phyloP scores from a whole-genome alignment of 2,797 vertebrate species.

The Amblyopsis hoosieri region DNA sequence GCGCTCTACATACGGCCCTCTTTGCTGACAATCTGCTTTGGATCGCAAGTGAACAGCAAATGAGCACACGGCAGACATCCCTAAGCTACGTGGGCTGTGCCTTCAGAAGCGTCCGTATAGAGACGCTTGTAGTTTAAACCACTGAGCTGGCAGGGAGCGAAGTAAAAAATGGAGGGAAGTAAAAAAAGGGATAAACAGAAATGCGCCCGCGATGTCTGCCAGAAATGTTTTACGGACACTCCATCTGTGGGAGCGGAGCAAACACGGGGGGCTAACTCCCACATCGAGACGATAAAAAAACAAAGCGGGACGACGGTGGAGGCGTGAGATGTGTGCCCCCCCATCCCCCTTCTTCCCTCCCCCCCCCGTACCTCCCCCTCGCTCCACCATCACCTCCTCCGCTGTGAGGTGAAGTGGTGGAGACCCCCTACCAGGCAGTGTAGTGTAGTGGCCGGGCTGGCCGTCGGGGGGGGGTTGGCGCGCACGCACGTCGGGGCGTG shows the following conservation, averaged over 20 bases:
- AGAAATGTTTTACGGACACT: slow-evolving; percentile 58
- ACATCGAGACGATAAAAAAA: slow-evolving; percentile 41
- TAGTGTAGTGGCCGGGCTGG: slow-evolving; percentile 56
- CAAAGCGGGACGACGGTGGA: slow-evolving; percentile 44
- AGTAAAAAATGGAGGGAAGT: slow-evolving; percentile 11
- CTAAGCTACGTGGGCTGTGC: slow-evolving; percentile 48
- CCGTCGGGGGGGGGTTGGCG: slow-evolving; percentile 48
- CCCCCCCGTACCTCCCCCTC: slow-evolving; percentile 3
- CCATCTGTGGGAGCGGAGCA: slow-evolving; percentile 43
- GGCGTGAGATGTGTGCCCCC: slow-evolving; percentile 21
- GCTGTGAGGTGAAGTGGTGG: slow-evolving; percentile 57
- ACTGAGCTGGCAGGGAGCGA: slow-evolving; percentile 21
- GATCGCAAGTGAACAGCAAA: slow-evolving; percentile 39
- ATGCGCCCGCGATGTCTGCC: slow-evolving; percentile 29
- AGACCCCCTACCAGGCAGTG: too few species aligned
- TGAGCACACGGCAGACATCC: slow-evolving; percentile 42
- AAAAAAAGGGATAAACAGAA: slow-evolving; percentile 1
- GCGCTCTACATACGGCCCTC: slow-evolving; percentile 25
- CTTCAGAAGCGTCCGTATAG: slow-evolving; percentile 57
- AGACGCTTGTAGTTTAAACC: slow-evolving; percentile 43
- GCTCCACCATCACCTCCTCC: slow-evolving; percentile 48
- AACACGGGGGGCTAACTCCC: slow-evolving; percentile 38
- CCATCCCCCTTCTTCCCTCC: slow-evolving; percentile 17
- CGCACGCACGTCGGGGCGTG: slow-evolving; percentile 16
- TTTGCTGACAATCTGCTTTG: slow-evolving; percentile 48